Evolutionary conservation across 2,888 invertebrate species (phyloP).

Genomic region (Heliconius ethilla): DNA sequence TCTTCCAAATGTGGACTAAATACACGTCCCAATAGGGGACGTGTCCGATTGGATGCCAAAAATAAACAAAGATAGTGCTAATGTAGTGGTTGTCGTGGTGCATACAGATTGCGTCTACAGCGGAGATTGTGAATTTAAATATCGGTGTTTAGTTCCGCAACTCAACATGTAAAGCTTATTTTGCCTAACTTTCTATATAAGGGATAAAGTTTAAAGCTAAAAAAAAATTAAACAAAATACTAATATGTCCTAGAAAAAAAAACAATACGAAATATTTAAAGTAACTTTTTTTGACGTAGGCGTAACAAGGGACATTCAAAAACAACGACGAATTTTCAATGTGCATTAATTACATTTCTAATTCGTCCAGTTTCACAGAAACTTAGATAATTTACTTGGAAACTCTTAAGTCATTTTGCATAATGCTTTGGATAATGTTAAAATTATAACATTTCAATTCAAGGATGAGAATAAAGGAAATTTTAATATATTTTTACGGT

Average conservation of each 20-base stretch:
- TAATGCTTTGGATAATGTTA: conserved; percentile 13
- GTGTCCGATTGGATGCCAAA: too few species aligned
- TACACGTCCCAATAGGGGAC: too few species aligned
- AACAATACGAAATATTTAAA: too few species aligned
- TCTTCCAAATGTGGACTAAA: too few species aligned
- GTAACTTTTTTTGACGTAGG: neutral
- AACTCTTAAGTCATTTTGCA: conserved; percentile 23
- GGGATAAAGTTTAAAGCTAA: neutral
- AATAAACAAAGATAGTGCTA: too few species aligned
- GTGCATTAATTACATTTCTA: conserved; percentile 19
- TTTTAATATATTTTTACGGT: neutral
- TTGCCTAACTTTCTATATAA: neutral
- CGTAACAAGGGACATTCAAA: neutral
- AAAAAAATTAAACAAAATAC: neutral
- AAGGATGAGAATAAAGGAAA: neutral
- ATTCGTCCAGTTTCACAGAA: conserved; percentile 33
- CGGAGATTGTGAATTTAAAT: too few species aligned
- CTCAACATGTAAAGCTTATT: too few species aligned
- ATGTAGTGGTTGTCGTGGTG: too few species aligned
- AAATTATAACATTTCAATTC: conserved; percentile 9
- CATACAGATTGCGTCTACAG: too few species aligned
- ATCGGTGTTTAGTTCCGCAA: too few species aligned
- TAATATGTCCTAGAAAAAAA: neutral
- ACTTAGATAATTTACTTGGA: conserved; percentile 30
- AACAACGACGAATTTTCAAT: conserved; percentile 14